phyloP scores from a whole-genome alignment of 2,797 vertebrate genomes.

The Micropoecilia bifurca region DNA sequence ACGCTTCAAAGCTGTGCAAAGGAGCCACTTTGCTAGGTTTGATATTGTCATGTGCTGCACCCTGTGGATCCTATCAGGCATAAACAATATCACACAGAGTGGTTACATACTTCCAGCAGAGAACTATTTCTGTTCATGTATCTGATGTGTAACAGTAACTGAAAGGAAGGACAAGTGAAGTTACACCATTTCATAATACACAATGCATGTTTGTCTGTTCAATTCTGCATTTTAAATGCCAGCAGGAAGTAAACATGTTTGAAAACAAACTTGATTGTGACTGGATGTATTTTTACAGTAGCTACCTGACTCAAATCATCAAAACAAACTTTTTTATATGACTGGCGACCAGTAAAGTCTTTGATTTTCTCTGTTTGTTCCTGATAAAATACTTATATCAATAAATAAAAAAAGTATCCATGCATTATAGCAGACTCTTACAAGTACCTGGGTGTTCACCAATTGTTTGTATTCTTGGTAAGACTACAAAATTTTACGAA shows the following conservation, averaged over 20 bases:
- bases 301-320: neutral
- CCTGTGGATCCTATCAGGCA: slow-evolving; percentile 31
- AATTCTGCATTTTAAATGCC: neutral
- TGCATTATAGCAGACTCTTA: neutral
- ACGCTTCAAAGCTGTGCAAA: slow-evolving; percentile 8
- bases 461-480: no score
- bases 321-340: neutral
- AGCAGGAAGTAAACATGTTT: neutral
- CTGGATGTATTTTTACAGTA: neutral
- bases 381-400: neutral
- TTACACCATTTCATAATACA: neutral
- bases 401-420: neutral
- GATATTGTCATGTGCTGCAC: slow-evolving; percentile 31
- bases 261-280: neutral
- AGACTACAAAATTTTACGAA: no score
- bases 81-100: neutral
- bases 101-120: slow-evolving; percentile 76
- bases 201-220: neutral
- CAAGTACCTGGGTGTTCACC: no score
- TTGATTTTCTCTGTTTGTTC: no score
- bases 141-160: slow-evolving; percentile 87
- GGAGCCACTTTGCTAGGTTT: neutral
- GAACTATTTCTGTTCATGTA: slow-evolving; percentile 77
- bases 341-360: neutral
- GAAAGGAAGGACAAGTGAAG: slow-evolving; percentile 65